Conservation (phyloP, 2,797 vertebrate genomes). For the Zenarchopterus dispar region DNA sequence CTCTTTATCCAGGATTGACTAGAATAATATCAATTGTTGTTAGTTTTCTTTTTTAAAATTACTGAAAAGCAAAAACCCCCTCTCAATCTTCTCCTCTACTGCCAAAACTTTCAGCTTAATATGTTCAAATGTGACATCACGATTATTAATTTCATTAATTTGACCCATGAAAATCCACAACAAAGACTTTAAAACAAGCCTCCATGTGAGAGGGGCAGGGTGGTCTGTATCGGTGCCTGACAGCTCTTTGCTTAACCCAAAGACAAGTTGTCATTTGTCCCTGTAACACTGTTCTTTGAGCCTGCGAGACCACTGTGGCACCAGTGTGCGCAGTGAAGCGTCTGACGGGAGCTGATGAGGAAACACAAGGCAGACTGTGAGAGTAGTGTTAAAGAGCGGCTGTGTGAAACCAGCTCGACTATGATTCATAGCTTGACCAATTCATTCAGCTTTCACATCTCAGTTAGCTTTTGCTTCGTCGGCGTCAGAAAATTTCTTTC, state of each 20-base stretch:
- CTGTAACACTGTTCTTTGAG: constrained; percentile 34
- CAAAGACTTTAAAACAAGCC: constrained; percentile 56
- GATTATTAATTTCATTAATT: constrained; percentile 64
- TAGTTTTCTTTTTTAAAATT: neutral
- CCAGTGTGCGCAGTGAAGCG: constrained; percentile 9
- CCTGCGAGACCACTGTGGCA: constrained; percentile 27
- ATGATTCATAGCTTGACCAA: neutral
- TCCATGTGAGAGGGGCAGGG: constrained; percentile 46
- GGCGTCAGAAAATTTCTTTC: too few relatives aligned
- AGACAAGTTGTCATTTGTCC: constrained; percentile 50
- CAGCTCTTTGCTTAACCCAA: constrained; percentile 51
- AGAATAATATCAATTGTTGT: too few relatives aligned
- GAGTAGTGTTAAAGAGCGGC: constrained; percentile 15
- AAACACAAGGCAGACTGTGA: constrained; percentile 11
- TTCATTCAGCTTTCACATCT: neutral
- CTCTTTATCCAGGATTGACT: too few relatives aligned
- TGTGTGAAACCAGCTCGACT: neutral
- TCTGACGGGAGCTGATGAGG: constrained; percentile 5
- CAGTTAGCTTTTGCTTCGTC: neutral
- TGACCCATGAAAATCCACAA: constrained; percentile 73
- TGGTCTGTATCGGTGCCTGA: constrained; percentile 49
- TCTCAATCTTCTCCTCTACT: constrained; percentile 43
- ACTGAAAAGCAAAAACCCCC: constrained; percentile 7
- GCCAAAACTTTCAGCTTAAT: constrained; percentile 35
- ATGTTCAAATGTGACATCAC: constrained; percentile 47